Base-by-base conservation (phyloP, 1,140 invertebrate species). In the Caerostris extrusa region DNA sequence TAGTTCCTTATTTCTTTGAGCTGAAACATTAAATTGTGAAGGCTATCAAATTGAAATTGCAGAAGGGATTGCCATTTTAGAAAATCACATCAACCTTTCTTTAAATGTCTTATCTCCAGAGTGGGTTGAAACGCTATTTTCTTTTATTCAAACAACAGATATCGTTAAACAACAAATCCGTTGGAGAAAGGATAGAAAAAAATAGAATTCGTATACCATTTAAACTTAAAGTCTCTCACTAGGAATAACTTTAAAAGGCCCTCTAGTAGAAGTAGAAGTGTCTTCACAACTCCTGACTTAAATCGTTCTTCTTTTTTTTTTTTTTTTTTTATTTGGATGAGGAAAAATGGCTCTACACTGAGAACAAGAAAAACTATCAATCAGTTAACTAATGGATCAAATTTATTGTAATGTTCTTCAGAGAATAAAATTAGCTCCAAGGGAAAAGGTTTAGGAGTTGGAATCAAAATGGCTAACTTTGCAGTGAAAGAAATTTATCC, bases 61-160 rank as follows among this genome's bases (percentile, higher is more conserved):
- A 71, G 34, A 71, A 71, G 34, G 69, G 8, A 71, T 71, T 50
- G 19, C 69, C 6, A 19, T 71, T 71, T 34, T 6, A 71, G 67
- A 71, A 71, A 71, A 71, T 71, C 67, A 7, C 19, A 71, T 71
- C 67, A 71, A 71, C 67, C 67, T 71, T 71, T 71, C 67, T 71
- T 34, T 71, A 50, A 71, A 19, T 71, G 19, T 71, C 67, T 71
- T 71, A 34, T 71, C 67, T 71, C 67, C 17, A n/a, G 67, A 34
- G 69, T 50, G 69, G 8, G 6, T 50, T 71, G 34, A 50, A 71
- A 34, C 19, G 50, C 34, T 34, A 10, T 50, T 34, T 71, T 71
- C 69, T 71, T 71, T 71, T 34, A 71, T 71, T 71, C 69, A 71
- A 71, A 71, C 69, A 71, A 71, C 69, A 71, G 69, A 71, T 71